Evolutionary conservation across 1,140 invertebrate species (phyloP).

Genomic region (Saccostrea cuccullata): DNA sequence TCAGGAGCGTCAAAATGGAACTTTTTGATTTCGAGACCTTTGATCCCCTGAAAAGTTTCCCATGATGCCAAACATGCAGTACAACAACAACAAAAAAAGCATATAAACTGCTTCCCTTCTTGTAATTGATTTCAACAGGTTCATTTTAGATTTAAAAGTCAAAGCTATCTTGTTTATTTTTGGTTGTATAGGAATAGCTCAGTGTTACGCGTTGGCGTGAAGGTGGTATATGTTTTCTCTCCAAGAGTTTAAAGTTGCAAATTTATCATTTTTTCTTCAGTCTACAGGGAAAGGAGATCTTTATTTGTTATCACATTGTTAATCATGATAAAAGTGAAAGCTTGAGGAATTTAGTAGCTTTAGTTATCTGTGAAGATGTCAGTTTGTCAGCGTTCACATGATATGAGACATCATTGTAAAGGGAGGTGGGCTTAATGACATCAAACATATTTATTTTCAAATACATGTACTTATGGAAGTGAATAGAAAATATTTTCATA

Average conservation of each 20-base stretch:
- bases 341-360: not conserved
- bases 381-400: not conserved
- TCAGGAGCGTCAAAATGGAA: not conserved
- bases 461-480: not conserved
- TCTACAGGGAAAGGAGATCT: too few relatives aligned
- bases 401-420: not conserved
- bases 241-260: too few relatives aligned
- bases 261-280: too few relatives aligned
- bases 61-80: not conserved
- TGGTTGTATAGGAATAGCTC: not conserved
- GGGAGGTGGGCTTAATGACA: not conserved
- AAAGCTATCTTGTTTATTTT: not conserved
- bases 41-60: not conserved
- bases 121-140: not conserved
- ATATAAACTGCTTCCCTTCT: not conserved
- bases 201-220: not conserved
- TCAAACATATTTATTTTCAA: not conserved
- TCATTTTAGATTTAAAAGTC: not conserved
- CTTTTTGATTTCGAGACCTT: not conserved
- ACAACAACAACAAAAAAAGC: not conserved
- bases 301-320: slow-evolving; percentile 10
- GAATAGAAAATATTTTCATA: too few relatives aligned
- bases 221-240: not conserved
- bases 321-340: not conserved
- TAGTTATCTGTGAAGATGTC: not conserved